Evolutionary conservation across 2,113 vertebrate genomes (phyloP).

Genomic region (Apodemus sylvaticus): DNA sequence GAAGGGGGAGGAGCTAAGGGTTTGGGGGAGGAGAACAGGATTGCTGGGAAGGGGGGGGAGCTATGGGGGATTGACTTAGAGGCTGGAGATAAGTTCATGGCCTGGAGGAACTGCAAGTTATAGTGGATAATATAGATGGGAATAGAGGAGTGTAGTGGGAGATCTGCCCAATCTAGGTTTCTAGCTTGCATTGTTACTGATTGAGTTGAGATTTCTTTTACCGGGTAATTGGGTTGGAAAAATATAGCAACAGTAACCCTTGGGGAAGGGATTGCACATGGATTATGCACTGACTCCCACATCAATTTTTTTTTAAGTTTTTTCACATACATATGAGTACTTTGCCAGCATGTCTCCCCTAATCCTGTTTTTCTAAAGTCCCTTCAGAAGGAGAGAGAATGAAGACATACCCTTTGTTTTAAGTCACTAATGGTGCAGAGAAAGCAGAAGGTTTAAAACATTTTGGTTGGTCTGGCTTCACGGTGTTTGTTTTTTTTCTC

Average conservation of each 20-base stretch:
- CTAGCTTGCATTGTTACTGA: too few relatives aligned
- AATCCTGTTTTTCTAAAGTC: not conserved
- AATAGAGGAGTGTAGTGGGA: too few relatives aligned
- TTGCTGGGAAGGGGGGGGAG: too few relatives aligned
- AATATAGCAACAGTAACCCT: not conserved
- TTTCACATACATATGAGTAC: not conserved
- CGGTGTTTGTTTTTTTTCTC: conserved; percentile 4
- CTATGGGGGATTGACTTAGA: too few relatives aligned
- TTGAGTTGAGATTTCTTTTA: too few relatives aligned
- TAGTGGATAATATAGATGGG: too few relatives aligned
- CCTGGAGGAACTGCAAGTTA: too few relatives aligned
- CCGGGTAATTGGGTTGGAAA: too few relatives aligned
- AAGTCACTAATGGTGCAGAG: not conserved
- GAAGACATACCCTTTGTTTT: not conserved
- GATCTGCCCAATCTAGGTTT: too few relatives aligned
- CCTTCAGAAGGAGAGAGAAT: not conserved
- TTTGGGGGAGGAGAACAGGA: too few relatives aligned
- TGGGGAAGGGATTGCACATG: not conserved
- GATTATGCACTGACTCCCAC: not conserved
- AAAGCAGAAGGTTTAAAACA: not conserved
- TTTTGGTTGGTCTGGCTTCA: not conserved
- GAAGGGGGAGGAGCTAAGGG: too few relatives aligned
- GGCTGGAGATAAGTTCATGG: too few relatives aligned
- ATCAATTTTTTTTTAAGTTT: not conserved
- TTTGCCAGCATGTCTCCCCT: not conserved